Base-by-base conservation (phyloP, 2,888 invertebrate species). In the Physocephala rufipes region DNA sequence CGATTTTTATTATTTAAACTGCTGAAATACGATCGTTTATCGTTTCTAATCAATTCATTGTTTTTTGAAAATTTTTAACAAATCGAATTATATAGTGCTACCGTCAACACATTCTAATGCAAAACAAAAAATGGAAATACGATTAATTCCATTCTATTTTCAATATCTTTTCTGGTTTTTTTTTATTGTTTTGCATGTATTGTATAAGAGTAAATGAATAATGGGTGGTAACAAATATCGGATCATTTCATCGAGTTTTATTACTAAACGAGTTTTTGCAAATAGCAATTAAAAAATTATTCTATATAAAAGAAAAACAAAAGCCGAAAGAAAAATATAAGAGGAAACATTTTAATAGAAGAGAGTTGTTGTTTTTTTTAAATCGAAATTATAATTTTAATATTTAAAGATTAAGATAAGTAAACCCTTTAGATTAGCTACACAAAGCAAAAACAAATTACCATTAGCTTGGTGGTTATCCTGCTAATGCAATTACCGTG, bases 221-320 rank as follows among this genome's bases (percentile, higher is more conserved):
- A 19, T 26, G 63, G 47, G 26, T 63, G 26, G 47, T 26, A 63
- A 47, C 63, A 19, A 21, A 45, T 21, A 63, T 24, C 63, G 26
- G 15, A 43, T 63, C 63, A 63, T 63, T 63, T 24, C 24, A 63
- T 21, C 63, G 47, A 19, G 47, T 63, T 63, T 63, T 15, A 47
- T 47, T 15, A 24, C 47, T 5, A 21, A 45, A 26, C 26, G 4
- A 21, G 47, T 24, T 47, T 13, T 24, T 24, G 21, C 47, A 43
- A 47, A 16, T 21, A 13, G 7, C 45, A 43, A 63, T 47, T 47
- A 45, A 63, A 49, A 63, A 24, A 63, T 24, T 26, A 47, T 47
- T 47, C 24, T 21, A 62, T 21, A 30, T 19, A 16, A 28, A 12
- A 21, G 43, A 43, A 19, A 36, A 36, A 36, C 4, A 36, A 36